Base-by-base conservation (phyloP, 2,888 invertebrate genomes). In the Taenaris catops region DNA sequence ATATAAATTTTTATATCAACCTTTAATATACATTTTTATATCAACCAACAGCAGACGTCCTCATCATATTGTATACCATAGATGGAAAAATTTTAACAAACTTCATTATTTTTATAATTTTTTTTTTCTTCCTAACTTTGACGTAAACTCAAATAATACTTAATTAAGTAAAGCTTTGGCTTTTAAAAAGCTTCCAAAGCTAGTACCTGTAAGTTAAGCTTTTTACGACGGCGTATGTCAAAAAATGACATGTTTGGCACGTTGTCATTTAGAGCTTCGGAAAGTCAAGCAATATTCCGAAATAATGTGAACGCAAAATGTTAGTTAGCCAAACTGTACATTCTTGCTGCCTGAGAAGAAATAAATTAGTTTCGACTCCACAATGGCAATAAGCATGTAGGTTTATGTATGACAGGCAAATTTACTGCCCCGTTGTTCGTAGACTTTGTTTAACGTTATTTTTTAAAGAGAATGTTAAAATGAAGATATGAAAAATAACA, bases 281-380 rank as follows among this genome's bases (percentile, higher is more conserved):
- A 24, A 35, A 36, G 27, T 48, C 46, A 46, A 53, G 56, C 61
- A 55, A 55, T 55, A 36, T 51, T 33, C 50, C 34, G 39, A 51
- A 57, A 58, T 55, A 56, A 57, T 51, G 47, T 34, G 42, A 41
- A 38, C 38, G 53, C 48, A 44, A 53, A 58, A 55, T 47, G 49
- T 54, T 51, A 44, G 50, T 49, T 49, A 56, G 50, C n/a, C 37
- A 28, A 36, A 40, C 47, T 43, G 40, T 38, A 42, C 37, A 41
- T 47, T 48, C 49, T 53, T 43, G 33, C 44, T 43, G 34, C 45
- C 40, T 34, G 37, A 52, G 40, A n/a, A n/a, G n/a, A 59, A 60
- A 70, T 73, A 75, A 75, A 78, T 80, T 69, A 70, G 58, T 54
- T 67, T 65, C 60, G 64, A 66, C 69, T 64, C 48, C 51, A 68